Evolutionary conservation across 2,888 invertebrate species (phyloP).

Genomic region (Glaucopsyche alexis): DNA sequence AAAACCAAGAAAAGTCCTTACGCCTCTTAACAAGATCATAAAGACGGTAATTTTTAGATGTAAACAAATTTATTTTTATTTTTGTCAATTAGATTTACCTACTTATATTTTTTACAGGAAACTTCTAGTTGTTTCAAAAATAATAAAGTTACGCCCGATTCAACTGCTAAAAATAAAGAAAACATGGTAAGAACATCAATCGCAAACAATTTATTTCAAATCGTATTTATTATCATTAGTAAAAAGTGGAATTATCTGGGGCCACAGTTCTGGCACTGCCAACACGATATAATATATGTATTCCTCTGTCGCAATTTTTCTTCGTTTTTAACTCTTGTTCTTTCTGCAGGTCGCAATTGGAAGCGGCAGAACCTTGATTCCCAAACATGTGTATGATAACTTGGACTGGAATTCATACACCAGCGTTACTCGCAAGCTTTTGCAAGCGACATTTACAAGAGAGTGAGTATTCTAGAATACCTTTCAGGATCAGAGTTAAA

Average conservation of each 20-base stretch:
- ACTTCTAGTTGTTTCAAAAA: background rate
- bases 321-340: too few species aligned
- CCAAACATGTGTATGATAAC: constrained; percentile 52
- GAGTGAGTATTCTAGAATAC: constrained; percentile 45
- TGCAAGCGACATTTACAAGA: constrained; percentile 70
- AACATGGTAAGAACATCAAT: constrained; percentile 35
- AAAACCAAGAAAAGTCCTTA: constrained; percentile 1
- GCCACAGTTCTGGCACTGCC: too few species aligned
- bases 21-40: constrained; percentile 1
- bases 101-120: background rate
- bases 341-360: constrained; percentile 49
- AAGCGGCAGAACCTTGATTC: constrained; percentile 49
- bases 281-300: too few species aligned
- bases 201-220: too few species aligned
- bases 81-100: background rate
- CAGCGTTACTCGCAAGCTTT: constrained; percentile 71
- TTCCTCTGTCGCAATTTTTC: too few species aligned
- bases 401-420: constrained; percentile 76
- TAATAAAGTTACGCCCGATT: background rate
- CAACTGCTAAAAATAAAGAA: constrained; percentile 30
- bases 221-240: too few species aligned
- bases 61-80: background rate
- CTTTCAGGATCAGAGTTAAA: constrained; percentile 1
- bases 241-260: too few species aligned
- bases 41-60: background rate